Percentiles rank a stretch among this genome's conserved stretches.
Evolutionary conservation across 2,888 invertebrate species (phyloP).

Genomic region (Eugnorisma glareosa): DNA sequence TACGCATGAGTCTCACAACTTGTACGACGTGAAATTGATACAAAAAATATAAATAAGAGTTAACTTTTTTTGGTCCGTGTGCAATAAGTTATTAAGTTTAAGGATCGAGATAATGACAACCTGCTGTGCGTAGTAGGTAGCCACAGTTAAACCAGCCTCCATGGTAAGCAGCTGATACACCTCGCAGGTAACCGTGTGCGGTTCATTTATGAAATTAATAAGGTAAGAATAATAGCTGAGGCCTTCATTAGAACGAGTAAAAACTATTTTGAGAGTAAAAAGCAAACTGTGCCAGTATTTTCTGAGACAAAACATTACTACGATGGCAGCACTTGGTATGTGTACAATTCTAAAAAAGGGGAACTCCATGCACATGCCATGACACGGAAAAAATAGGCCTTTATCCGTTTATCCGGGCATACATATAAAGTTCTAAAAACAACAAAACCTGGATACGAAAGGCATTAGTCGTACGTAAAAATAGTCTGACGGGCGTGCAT

Average conservation of each 20-base stretch:
- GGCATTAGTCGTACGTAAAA: constrained; percentile 63
- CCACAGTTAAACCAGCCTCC: constrained; percentile 39
- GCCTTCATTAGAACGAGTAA: constrained; percentile 14
- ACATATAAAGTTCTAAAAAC: constrained; percentile 51
- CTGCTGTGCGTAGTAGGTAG: constrained; percentile 51
- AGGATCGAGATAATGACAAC: constrained; percentile 49
- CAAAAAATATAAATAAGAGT: constrained; percentile 20
- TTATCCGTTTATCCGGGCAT: constrained; percentile 22
- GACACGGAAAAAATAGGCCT: constrained; percentile 31
- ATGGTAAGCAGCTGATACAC: constrained; percentile 44
- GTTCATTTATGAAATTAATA: constrained; percentile 40
- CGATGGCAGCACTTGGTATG: not conserved
- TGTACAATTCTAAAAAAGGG: constrained; percentile 1
- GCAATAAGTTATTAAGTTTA: constrained; percentile 47
- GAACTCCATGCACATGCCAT: constrained; percentile 6
- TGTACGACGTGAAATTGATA: constrained; percentile 17
- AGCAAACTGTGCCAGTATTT: not conserved
- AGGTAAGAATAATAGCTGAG: constrained; percentile 5
- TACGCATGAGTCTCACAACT: not conserved
- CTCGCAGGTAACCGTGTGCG: not conserved
- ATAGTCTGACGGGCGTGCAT: constrained; percentile 52
- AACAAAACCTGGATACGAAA: constrained; percentile 41
- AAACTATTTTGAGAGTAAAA: constrained; percentile 22
- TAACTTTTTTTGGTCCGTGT: constrained; percentile 13
- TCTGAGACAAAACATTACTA: constrained; percentile 22